Base-by-base conservation (phyloP, 2,113 vertebrate species). In the Rhabdomys dilectus region DNA sequence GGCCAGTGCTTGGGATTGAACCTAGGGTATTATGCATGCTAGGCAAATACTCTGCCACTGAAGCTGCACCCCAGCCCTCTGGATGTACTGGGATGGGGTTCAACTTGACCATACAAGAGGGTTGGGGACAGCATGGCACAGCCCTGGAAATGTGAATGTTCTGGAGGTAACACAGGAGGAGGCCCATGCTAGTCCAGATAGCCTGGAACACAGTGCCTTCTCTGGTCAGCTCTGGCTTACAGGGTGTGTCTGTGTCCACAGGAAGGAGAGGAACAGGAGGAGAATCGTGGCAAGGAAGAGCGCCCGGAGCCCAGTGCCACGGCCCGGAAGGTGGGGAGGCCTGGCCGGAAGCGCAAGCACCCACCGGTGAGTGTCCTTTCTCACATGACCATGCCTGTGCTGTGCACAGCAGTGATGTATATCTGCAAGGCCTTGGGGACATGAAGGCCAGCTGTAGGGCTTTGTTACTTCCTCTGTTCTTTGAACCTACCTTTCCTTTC, bases 341-440 rank as follows among this genome's bases (percentile, higher is more conserved):
- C 99, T 3, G 99, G 99, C 95, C 98, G 99, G 90, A 99, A 99
- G 97, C 99, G 99, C 98, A 99, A 99, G 97, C 99, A 99, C 85
- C 98, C 99, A 48, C 98, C 98, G 94, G 99, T 99, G 98, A 99
- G 99, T 99, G 90, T 78, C 5, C 9, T 0, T 9, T 53, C 36
- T 7, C 15, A 11, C 7, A 2, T 7, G 1, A 5, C 34, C 0
- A 2, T 1, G 2, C 0, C 8, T 26, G 60, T 10, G 11, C 56
- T 3, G 16, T 53, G 17, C n/a, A 45, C 3, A 6, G 68, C 42
- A 3, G 29, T 4, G 51, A 42, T 16, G 48, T 36, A 11, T 39
- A 58, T 26, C 62, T 24, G 22, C 16, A 42, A 66, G 45, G 58
- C 26, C 10, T 42, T 15, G 78, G 51, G 11, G 16, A 36, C 2